Evolutionary conservation across 1,140 invertebrate genomes (phyloP), one percentile per base, ranked within the genome.

Genomic region (Parapsyche elsis): DNA sequence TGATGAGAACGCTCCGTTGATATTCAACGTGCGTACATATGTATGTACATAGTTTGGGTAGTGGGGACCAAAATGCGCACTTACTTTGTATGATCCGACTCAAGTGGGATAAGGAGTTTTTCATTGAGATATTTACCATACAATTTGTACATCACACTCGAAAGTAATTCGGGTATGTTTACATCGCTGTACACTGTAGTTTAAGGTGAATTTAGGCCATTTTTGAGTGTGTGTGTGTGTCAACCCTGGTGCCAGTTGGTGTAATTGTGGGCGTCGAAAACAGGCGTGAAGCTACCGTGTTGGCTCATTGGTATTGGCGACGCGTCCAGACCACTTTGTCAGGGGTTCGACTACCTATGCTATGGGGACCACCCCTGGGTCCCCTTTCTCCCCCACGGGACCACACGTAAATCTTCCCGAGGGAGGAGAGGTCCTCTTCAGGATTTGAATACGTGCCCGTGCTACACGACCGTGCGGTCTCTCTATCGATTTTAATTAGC

Each of bases 301-400:
- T 45, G 49, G 26, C 64, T 78, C 61, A 78, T 78, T 78, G 61
- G 76, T 78, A 78, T 78, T 67, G 61, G 76, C 76, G 44, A 67
- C 61, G 61, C 76, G 76, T 67, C 14, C 38, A 12, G n/a, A 71
- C 61, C 76, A 78, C 76, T 78, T 78, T 78, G 76, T 78, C 76
- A 78, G 67, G 44, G 76, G 64, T 78, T 78, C 53, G 61, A 78
- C 5, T 77, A 24, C 49, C 46, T 16, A n/a, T 30, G 59, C 57
- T 26, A 71, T n/a, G 26, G 21, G 21, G 26, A 12, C 44, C 70
- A 14, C 44, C 26, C 44, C 10, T 71, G 24, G n/a, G 23, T 53
- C 21, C 70, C 26, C 44, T 12, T 23, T 19, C 44, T 49, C 14
- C 30, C 19, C 44, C 19, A 10, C 45, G 73, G 73, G 19, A 10